Percentiles rank a stretch among this genome's conserved stretches.
Evolutionary conservation across 2,797 vertebrate genomes (phyloP).

Genomic region (Notamacropus eugenii): DNA sequence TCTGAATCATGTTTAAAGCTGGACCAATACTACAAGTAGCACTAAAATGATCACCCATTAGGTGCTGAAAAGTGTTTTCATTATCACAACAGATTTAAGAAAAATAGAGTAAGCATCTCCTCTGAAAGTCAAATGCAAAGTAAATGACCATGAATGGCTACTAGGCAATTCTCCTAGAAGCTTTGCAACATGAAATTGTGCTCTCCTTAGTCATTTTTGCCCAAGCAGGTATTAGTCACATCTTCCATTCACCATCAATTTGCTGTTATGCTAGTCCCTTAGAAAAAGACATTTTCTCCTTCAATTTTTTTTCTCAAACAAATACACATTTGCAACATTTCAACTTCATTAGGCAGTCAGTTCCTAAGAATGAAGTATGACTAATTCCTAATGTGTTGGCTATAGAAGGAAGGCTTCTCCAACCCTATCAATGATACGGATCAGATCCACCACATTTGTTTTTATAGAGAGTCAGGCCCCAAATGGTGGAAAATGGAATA

Average conservation of each 20-base stretch:
- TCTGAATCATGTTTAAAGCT: neutral
- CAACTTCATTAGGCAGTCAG: neutral
- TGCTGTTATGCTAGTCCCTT: neutral
- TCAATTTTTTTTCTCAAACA: neutral
- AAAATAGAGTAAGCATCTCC: neutral
- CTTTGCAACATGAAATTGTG: neutral
- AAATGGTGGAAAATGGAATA: neutral
- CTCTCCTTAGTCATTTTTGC: neutral
- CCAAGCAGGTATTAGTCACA: neutral
- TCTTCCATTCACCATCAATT: neutral
- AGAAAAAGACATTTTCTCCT: neutral
- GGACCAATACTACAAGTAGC: neutral
- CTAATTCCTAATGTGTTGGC: neutral
- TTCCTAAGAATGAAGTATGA: neutral
- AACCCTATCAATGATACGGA: neutral
- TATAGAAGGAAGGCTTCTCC: neutral
- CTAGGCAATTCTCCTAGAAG: neutral
- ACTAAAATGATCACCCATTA: neutral
- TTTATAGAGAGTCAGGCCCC: neutral
- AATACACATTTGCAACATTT: neutral
- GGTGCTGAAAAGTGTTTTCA: neutral
- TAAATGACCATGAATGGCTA: neutral
- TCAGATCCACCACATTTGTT: neutral
- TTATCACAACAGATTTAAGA: neutral
- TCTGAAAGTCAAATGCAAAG: neutral